A percentile compares a stretch with the other conserved stretches of the same genome.
These are phyloP conservation scores for Mus musculus DNA, from an alignment of 2,113 vertebrate genomes.

Conservation along the genomic window DNA sequence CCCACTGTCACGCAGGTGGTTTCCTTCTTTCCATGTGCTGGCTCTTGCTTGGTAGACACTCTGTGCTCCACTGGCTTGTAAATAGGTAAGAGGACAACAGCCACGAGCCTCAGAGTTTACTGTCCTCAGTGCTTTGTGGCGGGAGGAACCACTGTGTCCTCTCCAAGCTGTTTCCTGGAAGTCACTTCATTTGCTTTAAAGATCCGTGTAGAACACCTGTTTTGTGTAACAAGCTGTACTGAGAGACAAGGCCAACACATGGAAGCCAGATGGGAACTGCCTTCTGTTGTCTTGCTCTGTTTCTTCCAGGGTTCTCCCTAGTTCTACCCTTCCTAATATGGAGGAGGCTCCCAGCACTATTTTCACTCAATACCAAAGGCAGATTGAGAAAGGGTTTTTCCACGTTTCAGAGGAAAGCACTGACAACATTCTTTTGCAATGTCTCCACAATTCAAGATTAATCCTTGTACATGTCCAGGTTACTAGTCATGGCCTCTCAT, in stretches of 20 bases:
- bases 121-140: background rate
- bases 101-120: background rate
- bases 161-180: background rate
- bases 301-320: background rate
- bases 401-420: background rate
- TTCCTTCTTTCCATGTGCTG: background rate
- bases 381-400: background rate
- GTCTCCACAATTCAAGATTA: conserved; percentile 19
- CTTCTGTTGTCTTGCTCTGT: background rate
- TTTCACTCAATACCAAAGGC: background rate
- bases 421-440: conserved; percentile 4
- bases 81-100: background rate
- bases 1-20: background rate
- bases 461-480: background rate
- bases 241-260: background rate
- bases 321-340: background rate
- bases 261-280: conserved; percentile 39
- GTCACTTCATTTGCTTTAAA: conserved; percentile 48
- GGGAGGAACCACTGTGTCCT: background rate
- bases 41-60: background rate
- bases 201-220: conserved; percentile 63
- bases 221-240: conserved; percentile 35
- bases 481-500: background rate
- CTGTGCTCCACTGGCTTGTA: background rate
- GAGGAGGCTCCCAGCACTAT: background rate